Conservation (phyloP, 2,797 vertebrate genomes). For the Spinibarbus caldwelli region DNA sequence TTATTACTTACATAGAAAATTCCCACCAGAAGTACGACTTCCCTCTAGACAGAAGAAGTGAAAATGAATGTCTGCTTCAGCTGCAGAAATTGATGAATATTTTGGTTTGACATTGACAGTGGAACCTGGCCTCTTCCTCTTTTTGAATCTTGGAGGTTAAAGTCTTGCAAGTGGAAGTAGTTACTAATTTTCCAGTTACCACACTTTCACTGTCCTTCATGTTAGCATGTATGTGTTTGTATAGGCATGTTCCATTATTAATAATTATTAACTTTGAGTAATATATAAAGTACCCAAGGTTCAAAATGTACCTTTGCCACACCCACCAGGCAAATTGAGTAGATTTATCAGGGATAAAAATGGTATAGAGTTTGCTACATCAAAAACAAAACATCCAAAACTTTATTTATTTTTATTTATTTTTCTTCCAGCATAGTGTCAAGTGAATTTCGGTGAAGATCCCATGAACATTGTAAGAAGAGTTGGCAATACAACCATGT, state of each 20-base stretch:
- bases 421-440: background rate
- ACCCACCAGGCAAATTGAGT: background rate
- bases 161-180: background rate
- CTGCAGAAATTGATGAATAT: background rate
- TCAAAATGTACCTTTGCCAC: background rate
- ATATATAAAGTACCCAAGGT: background rate
- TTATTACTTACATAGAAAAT: background rate
- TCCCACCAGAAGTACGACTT: background rate
- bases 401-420: background rate
- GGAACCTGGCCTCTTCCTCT: background rate
- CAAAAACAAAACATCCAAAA: background rate
- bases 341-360: background rate
- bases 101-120: background rate
- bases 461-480: background rate
- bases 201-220: background rate
- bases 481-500: background rate
- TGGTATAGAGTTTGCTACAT: background rate
- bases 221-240: background rate
- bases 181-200: background rate
- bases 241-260: background rate
- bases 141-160: background rate
- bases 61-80: background rate
- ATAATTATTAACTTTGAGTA: background rate
- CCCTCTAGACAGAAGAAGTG: background rate
- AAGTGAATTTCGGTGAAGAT: background rate